Evolutionary conservation across 2,888 invertebrate species (phyloP), one percentile per base, ranked within the genome.

Genomic region (Panorpa germanica): DNA sequence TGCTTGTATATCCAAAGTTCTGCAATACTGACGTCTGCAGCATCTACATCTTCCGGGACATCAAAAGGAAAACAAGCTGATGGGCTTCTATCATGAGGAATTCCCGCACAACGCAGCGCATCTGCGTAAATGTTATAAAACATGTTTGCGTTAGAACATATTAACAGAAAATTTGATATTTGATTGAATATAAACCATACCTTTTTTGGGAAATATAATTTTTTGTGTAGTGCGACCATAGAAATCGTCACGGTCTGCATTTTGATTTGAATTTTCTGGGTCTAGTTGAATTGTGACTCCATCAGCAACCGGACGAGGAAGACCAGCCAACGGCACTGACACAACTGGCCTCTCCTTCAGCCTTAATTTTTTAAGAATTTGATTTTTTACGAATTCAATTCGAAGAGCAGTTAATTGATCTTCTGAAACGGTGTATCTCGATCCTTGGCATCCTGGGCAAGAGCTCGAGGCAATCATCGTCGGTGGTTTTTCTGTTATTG

Each of bases 151-250:
- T 8, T 25, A 26, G 14, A 21, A 28, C 12, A 30, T 12, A 29
- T 18, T 13, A 26, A 29, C 13, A 13, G 21, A 23, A 30, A 12
- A 24, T 26, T 20, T 11, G 8, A 16, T 9, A 28, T 28, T 28
- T 19, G 25, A 12, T 10, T 12, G 17, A n/a, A n/a, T n/a, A 20
- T 19, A 21, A 28, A 25, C 41, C 53, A 50, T 49, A 81, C 80
- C 77, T 67, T 76, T 70, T 43, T 72, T 70, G 1, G 81, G 71
- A 42, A 83, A 77, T 25, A 83, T 70, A 27, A 82, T 77, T 41
- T 81, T 77, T 57, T 81, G 80, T 38, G 78, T 78, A 8, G 81
- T 82, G 44, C 78, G 67, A 15, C 80, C 82, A 43, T 81, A 83
- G 41, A 77, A 83, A 43, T 81, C 80, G 41, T 82, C 82, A 33